Base-by-base conservation (phyloP, 2,888 invertebrate species). In the Chromoteleia sp. region DNA sequence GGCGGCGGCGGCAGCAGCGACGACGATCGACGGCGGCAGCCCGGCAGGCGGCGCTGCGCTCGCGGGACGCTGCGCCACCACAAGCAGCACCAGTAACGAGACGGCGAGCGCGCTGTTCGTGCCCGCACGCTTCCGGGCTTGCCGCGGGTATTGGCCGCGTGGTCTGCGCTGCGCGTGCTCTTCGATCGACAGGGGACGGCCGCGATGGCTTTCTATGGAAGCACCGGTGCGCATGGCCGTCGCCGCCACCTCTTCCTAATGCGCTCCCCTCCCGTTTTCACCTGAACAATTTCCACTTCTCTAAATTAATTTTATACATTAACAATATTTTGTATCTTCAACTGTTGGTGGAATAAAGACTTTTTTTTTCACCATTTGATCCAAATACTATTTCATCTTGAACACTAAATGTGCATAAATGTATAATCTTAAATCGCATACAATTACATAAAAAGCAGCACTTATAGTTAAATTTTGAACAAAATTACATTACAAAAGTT, bases 141-240 rank as follows among this genome's bases (percentile, higher is more conserved):
- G 65, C 30, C 77, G 71, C 50, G 15, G 67, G 5, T 63, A 29
- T 30, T 59, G 70, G 43, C 70, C 71, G 39, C 77, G 58, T 58
- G 61, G 65, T 33, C 59, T 82, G 63, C 61, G 81, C 52, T 81
- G 84, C 71, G 78, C 48, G 68, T 59, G 81, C 59, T 87, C 87
- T 88, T 89, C 88, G 89, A 90, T 79, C 61, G 73, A 90, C 90
- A 89, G 89, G 89, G 89, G 88, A 91, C 91, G 89, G 90, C 91
- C 91, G 92, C 89, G 92, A 91, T 92, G 93, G 92, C 92, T 89
- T 90, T 90, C 89, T 88, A 87, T 88, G 91, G 92, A 93, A 93
- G 92, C 93, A 92, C 93, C 93, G 92, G 93, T 92, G 93, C 93
- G 93, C 93, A 93, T 93, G 93, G 93, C 93, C 93, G 93, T 92